Base-by-base conservation (phyloP, 2,888 invertebrate genomes). In the Rhamphomyia laevipes region DNA sequence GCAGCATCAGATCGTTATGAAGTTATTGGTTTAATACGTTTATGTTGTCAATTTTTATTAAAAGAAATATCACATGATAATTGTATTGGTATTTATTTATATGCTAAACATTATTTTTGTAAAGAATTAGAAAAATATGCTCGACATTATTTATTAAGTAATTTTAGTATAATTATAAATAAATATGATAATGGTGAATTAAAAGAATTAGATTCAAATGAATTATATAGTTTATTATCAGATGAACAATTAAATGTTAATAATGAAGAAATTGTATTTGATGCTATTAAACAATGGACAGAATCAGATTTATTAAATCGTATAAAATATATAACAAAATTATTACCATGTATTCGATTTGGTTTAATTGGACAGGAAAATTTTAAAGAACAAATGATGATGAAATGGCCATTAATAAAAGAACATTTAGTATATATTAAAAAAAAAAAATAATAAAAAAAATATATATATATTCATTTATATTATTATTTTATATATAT, bases 221-320 rank as follows among this genome's bases (percentile, higher is more conserved):
- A 85, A 60, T 63, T 86, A 41, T 73, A 75, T 57, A 76, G 77
- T 50, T 75, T 86, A 53, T 69, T 86, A 45, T 67, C 73, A 46
- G 81, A 84, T 59, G 86, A 87, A 61, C 78, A 81, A 60, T 67
- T 88, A 45, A 86, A 86, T 66, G 80, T 82, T 17, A 74, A 76
- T 52, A 77, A 76, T 57, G 87, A 87, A 70, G 82, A 84, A 66
- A 73, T 77, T 50, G 84, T 85, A 38, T 86, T 85, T 66, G 81
- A 84, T 63, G 82, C 84, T 4, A 74, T 85, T 15, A 77, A 80
- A 63, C 75, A 74, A 45, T 88, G 88, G 88, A 71, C 82, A 23
- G 78, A 81, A 58, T 74, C 75, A 56, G 75, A 79, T 51, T 66
- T 75, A 18, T 69, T 71, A 43, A 73, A 71, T 48, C 72, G 84